Evolutionary conservation across 2,888 invertebrate genomes (phyloP), one percentile per base, ranked within the genome.

Genomic region (Eilema caniola): DNA sequence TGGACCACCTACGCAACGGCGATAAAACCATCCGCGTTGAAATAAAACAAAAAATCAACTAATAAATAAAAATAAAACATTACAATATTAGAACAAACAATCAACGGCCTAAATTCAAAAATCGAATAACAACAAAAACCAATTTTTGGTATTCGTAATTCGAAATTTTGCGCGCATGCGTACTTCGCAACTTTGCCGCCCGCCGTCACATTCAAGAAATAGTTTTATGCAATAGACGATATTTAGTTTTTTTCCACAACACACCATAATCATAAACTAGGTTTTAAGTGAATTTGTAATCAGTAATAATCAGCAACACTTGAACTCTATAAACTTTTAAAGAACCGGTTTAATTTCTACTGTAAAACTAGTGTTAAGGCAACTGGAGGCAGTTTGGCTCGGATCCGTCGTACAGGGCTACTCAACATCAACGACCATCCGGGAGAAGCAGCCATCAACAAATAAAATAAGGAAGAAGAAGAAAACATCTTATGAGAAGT

Each of bases 301-400:
- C 87, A 89, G 90, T 92, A 93, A 88, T 93, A 95, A 92, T 94
- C 95, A 91, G 95, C 95, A 95, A 95, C 95, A 95, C 95, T 95
- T 95, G 94, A 93, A 94, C 92, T 92, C 82, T 89, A 89, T 87
- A 93, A 85, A 90, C 84, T 86, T 83, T 72, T 86, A 80, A 81
- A 82, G 69, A 85, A 93, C 93, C 92, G 91, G 92, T 93, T 95
- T 94, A 71, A 91, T 93, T 94, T 92, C 82, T 87, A 90, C 93
- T 92, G 88, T 93, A 92, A 91, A 84, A 86, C 89, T 95, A 95
- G 93, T 91, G 92, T 89, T 94, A 94, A 94, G 95, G 94, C 94
- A 93, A 94, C 95, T 93, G 91, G 85, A 88, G 91, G 92, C 89
- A 88, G 92, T 89, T 93, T 91, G 73, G 85, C 94, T 92, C 88